Evolutionary conservation across 2,888 invertebrate species (phyloP).

Genomic region (Hydriomena furcata): DNA sequence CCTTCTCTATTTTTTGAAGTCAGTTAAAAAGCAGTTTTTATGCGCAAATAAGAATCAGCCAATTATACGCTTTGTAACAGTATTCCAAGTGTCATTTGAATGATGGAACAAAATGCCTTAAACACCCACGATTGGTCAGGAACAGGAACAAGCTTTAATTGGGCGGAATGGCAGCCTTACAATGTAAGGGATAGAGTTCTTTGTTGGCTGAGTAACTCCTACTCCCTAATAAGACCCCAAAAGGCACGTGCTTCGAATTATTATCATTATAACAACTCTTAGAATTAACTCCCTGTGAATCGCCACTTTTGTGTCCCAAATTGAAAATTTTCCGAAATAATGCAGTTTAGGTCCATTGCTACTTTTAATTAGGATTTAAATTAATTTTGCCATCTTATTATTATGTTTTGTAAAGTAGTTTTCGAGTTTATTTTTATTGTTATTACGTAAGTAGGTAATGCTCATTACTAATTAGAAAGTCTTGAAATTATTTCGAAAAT

Average conservation of each 20-base stretch:
- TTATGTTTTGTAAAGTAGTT: conserved; percentile 10
- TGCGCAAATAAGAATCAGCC: no score
- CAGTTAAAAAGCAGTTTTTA: no score
- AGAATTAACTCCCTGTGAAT: conserved; percentile 32
- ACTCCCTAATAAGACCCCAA: conserved; percentile 30
- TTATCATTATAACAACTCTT: conserved; percentile 35
- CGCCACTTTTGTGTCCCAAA: conserved; percentile 26
- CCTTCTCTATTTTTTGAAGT: no score
- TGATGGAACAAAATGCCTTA: conserved; percentile 14
- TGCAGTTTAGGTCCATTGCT: conserved; percentile 22
- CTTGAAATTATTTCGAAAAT: no score
- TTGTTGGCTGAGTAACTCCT: conserved; percentile 25
- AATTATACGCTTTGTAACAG: no score
- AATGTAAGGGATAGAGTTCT: conserved; percentile 15
- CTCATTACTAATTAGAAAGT: no score
- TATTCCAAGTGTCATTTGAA: conserved; percentile 4
- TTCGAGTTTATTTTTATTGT: no score
- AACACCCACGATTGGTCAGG: neutral
- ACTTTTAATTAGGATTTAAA: conserved; percentile 26
- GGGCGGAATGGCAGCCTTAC: conserved; percentile 5
- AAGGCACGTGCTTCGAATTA: conserved; percentile 36
- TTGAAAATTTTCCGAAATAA: conserved; percentile 33
- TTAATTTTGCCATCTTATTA: conserved; percentile 21
- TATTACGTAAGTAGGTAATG: no score
- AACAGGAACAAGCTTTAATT: neutral